Conservation (phyloP, 2,888 invertebrate genomes). For the Sepioteuthis lessoniana region DNA sequence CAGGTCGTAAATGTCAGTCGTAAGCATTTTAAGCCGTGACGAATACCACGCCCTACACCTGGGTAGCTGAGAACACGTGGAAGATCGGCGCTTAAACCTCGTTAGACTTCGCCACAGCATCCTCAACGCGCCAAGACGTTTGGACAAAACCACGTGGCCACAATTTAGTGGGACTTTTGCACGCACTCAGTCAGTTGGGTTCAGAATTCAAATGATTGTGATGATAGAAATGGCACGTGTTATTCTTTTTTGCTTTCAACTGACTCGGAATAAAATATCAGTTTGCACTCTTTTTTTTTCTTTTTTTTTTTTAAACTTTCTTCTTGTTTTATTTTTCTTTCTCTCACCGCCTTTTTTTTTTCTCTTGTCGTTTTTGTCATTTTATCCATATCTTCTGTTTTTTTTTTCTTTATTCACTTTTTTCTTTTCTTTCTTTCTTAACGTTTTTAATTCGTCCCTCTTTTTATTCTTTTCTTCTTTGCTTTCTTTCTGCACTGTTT, state of each 20-base stretch:
- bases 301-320: neutral
- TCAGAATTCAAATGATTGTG: neutral
- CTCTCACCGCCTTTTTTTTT: too few relatives aligned
- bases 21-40: conserved; percentile 11
- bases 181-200: neutral
- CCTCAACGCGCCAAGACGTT: neutral
- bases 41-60: conserved; percentile 33
- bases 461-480: too few relatives aligned
- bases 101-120: neutral
- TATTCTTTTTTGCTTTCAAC: neutral
- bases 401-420: too few relatives aligned
- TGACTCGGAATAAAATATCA: conserved; percentile 17
- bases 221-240: conserved; percentile 9
- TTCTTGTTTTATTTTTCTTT: too few relatives aligned
- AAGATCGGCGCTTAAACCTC: neutral
- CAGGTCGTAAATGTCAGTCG: conserved; percentile 12
- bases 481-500: too few relatives aligned
- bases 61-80: conserved; percentile 7
- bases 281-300: neutral
- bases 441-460: too few relatives aligned
- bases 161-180: neutral
- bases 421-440: too few relatives aligned
- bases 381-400: neutral
- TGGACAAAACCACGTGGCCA: neutral
- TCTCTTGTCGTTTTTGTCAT: neutral